phyloP scores from a whole-genome alignment of 2,797 vertebrate species.

The Peromyscus melanophrys region DNA sequence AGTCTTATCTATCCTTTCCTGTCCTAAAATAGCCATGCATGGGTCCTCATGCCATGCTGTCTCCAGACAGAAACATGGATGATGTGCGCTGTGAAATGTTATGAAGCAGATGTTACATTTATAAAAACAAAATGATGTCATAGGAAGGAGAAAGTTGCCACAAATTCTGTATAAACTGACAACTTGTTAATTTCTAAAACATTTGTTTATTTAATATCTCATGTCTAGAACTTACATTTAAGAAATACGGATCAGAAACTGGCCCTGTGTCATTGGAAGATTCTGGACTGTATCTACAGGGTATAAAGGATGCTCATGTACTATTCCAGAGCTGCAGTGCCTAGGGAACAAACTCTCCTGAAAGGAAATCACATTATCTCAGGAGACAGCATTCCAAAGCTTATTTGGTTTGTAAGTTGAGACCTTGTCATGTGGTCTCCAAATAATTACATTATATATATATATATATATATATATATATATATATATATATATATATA shows the following conservation, averaged over 20 bases:
- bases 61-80: neutral
- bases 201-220: conserved; percentile 3
- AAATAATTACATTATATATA: neutral
- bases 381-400: neutral
- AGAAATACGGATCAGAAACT: conserved; percentile 14
- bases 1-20: conserved; percentile 48
- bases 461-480: neutral
- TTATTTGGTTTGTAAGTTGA: neutral
- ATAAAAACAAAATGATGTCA: neutral
- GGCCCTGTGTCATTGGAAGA: neutral
- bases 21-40: conserved; percentile 1
- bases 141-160: conserved; percentile 48
- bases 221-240: conserved; percentile 7
- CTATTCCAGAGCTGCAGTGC: neutral
- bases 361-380: conserved; percentile 7
- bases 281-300: neutral
- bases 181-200: conserved; percentile 50
- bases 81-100: neutral
- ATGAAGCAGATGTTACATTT: neutral
- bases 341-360: neutral
- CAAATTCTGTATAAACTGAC: conserved; percentile 16
- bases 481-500: neutral
- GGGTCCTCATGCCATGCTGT: neutral
- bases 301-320: neutral
- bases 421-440: neutral